These are phyloP conservation scores for Harpagoxenus sublaevis DNA, from an alignment of 2,888 invertebrate genomes.

Conservation along the genomic window DNA sequence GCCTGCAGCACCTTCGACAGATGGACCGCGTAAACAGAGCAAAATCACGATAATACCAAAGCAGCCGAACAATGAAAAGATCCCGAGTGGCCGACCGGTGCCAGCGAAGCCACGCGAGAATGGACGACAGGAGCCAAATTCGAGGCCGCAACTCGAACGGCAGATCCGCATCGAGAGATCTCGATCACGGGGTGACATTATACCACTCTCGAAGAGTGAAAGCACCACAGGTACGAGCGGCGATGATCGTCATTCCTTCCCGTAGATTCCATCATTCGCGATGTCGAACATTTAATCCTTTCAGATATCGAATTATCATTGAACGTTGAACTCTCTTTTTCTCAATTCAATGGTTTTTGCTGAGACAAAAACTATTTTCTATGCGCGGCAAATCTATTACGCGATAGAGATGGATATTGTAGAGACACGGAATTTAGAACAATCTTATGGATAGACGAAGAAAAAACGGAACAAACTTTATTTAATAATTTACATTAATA, in stretches of 20 bases:
- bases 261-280: neutral
- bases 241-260: constrained; percentile 13
- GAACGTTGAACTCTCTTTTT: neutral
- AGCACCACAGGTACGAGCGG: constrained; percentile 82
- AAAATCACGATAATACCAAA: constrained; percentile 86
- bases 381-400: too few relatives aligned
- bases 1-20: constrained; percentile 69
- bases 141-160: constrained; percentile 84
- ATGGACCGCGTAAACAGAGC: constrained; percentile 83
- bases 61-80: constrained; percentile 82
- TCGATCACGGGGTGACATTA: constrained; percentile 82
- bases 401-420: neutral
- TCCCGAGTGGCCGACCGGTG: constrained; percentile 75
- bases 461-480: neutral
- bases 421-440: neutral
- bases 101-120: constrained; percentile 82
- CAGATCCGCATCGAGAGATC: constrained; percentile 84
- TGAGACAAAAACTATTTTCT: neutral
- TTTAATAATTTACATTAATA: neutral
- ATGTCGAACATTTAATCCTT: neutral
- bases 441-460: neutral
- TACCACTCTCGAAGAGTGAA: constrained; percentile 84
- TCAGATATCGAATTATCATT: neutral
- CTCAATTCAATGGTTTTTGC: neutral
- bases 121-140: constrained; percentile 82